A percentile compares a stretch with the other conserved stretches of the same genome.
Evolutionary conservation across 2,888 invertebrate genomes (phyloP).

Genomic region (Baronia brevicornis): DNA sequence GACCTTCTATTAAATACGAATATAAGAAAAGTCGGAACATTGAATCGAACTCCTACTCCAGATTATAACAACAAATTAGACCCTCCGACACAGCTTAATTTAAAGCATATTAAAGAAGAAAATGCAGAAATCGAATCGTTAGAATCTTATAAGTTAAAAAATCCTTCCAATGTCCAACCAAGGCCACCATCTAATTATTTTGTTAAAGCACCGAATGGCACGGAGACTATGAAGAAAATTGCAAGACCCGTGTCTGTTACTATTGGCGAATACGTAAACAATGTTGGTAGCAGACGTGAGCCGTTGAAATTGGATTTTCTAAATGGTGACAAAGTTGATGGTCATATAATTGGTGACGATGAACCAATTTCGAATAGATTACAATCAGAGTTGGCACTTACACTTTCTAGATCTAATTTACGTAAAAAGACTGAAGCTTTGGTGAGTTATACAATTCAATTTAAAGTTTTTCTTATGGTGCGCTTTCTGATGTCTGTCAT

Average conservation of each 20-base stretch:
- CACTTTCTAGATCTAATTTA: constrained; percentile 85
- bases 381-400: constrained; percentile 84
- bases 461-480: no score
- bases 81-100: constrained; percentile 27
- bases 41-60: constrained; percentile 56
- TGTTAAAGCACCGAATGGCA: constrained; percentile 71
- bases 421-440: constrained; percentile 81
- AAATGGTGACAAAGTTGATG: constrained; percentile 55
- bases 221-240: constrained; percentile 74
- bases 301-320: constrained; percentile 85
- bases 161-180: constrained; percentile 76
- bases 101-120: constrained; percentile 59
- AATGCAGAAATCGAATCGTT: constrained; percentile 84
- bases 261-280: constrained; percentile 80
- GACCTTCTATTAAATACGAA: constrained; percentile 41
- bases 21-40: constrained; percentile 46
- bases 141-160: constrained; percentile 83
- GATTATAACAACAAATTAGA: constrained; percentile 51
- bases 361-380: constrained; percentile 78
- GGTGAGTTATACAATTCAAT: constrained; percentile 67
- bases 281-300: constrained; percentile 71
- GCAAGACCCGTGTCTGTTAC: constrained; percentile 80
- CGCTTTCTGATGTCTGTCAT: no score
- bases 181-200: constrained; percentile 84
- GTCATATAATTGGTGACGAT: constrained; percentile 49